A percentile compares a stretch with the other conserved stretches of the same genome.
These are phyloP conservation scores for Pyrocephalus nanus DNA, from an alignment of 2,797 vertebrate genomes.

Conservation along the genomic window DNA sequence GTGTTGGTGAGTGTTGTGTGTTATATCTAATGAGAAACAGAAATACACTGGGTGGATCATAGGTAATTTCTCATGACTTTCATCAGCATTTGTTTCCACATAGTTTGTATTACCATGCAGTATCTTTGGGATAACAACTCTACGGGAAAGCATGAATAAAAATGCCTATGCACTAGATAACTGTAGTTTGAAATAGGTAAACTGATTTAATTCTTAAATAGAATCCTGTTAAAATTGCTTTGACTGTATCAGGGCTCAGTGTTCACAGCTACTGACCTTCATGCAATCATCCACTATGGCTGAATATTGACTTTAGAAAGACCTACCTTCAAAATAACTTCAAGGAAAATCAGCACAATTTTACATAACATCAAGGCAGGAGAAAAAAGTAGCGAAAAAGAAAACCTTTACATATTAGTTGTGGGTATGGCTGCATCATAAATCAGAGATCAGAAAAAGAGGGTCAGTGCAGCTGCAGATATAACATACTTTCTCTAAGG, in stretches of 20 bases:
- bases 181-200: neutral
- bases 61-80: neutral
- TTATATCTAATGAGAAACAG: neutral
- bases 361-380: neutral
- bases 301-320: neutral
- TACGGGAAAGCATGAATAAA: neutral
- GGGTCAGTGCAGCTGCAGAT: neutral
- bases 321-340: neutral
- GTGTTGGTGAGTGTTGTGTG: neutral
- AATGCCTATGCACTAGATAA: neutral
- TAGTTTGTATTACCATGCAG: neutral
- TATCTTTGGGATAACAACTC: neutral
- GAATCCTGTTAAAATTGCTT: constrained; percentile 1
- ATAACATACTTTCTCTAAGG: neutral
- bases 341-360: neutral
- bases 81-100: neutral
- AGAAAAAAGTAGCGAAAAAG: neutral
- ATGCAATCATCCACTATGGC: neutral
- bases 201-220: neutral
- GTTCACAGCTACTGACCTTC: neutral
- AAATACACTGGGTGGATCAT: neutral
- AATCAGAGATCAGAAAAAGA: neutral
- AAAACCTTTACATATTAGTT: neutral
- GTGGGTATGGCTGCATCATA: neutral
- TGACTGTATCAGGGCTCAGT: neutral